Conservation (phyloP, 2,888 invertebrate genomes). For the Rhopalosiphum nymphaeae region DNA sequence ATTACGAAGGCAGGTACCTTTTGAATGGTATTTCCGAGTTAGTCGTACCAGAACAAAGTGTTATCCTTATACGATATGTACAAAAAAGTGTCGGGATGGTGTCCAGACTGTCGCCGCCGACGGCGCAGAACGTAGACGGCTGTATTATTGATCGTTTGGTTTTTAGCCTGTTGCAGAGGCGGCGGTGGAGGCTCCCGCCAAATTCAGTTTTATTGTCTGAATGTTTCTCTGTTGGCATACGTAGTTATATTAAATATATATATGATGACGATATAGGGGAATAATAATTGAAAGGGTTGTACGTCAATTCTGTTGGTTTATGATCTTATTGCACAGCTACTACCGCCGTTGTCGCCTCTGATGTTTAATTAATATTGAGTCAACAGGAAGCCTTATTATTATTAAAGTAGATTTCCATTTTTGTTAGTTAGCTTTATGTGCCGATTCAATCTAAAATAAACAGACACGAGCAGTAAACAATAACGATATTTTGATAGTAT, state of each 20-base stretch:
- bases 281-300: constrained; percentile 50
- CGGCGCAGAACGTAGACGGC: constrained; percentile 52
- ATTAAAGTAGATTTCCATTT: background rate
- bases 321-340: constrained; percentile 3
- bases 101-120: constrained; percentile 59
- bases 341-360: background rate
- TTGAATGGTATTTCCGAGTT: background rate
- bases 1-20: background rate
- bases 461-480: background rate
- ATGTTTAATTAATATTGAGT: constrained; percentile 22
- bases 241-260: constrained; percentile 6
- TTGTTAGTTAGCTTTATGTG: background rate
- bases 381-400: constrained; percentile 6
- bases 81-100: constrained; percentile 49
- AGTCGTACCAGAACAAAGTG: background rate
- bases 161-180: constrained; percentile 61
- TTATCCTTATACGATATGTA: constrained; percentile 28
- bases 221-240: constrained; percentile 14
- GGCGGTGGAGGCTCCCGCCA: constrained; percentile 57
- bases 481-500: background rate
- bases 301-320: background rate
- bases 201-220: constrained; percentile 60
- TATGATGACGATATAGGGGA: constrained; percentile 14
- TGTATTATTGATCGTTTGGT: constrained; percentile 62
- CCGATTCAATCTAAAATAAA: background rate